These are phyloP conservation scores for Lycorma delicatula DNA, from an alignment of 1,140 invertebrate genomes.

Conservation along the genomic window DNA sequence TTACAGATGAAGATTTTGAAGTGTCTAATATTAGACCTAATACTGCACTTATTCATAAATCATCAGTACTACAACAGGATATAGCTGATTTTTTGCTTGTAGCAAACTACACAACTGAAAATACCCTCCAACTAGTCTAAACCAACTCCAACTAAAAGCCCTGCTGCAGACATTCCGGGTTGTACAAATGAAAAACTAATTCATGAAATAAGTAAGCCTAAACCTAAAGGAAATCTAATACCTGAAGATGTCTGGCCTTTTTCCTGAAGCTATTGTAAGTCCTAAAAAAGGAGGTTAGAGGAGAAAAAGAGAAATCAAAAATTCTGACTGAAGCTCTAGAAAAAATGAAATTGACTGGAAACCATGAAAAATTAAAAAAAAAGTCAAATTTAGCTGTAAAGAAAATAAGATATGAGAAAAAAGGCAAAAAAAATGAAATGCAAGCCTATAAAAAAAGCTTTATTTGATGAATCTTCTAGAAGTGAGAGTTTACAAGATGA, in stretches of 20 bases:
- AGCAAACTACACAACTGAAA: not conserved
- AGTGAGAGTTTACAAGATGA: not conserved
- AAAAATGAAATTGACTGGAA: not conserved
- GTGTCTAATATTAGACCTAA: not conserved
- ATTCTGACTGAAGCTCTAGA: constrained; percentile 1
- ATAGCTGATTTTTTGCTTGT: not conserved
- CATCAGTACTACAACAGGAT: not conserved
- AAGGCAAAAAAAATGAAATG: not conserved
- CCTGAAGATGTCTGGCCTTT: not conserved
- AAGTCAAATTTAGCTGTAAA: not conserved
- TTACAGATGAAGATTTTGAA: not conserved
- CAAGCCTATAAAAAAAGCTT: not conserved
- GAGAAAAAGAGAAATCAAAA: not conserved
- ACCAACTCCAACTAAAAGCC: not conserved
- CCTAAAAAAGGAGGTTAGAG: not conserved
- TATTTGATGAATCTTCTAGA: not conserved
- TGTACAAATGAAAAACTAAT: not conserved
- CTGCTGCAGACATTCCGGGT: not conserved
- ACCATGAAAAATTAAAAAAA: not conserved
- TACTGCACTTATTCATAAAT: not conserved
- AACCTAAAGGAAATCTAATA: not conserved
- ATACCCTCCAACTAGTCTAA: too few species aligned
- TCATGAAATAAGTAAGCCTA: not conserved
- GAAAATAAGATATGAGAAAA: not conserved
- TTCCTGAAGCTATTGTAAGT: not conserved